A percentile compares a stretch with the other conserved stretches of the same genome.
These are phyloP conservation scores for Coturnix japonica DNA, from an alignment of 2,113 vertebrate genomes.

Conservation along the genomic window DNA sequence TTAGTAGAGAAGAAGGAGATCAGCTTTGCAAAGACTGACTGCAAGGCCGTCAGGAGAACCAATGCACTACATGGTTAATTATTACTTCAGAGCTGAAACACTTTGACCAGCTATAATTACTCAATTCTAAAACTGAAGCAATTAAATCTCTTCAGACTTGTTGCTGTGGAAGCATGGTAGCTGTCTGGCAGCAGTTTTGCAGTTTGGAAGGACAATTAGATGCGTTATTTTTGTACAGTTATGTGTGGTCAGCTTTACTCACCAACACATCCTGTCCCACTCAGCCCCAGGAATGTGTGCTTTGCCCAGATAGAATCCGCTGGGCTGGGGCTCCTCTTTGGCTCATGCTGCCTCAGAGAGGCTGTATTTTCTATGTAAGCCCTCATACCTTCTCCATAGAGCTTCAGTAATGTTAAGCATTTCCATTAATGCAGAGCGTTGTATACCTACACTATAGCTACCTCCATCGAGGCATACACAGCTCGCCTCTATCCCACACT, in stretches of 20 bases:
- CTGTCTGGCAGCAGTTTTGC: background rate
- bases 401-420: background rate
- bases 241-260: rapidly evolving
- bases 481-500: background rate
- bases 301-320: background rate
- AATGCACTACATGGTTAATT: conserved; percentile 28
- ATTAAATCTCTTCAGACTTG: background rate
- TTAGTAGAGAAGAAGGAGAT: background rate
- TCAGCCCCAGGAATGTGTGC: background rate
- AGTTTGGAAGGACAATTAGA: background rate
- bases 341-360: background rate
- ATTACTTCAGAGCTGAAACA: background rate
- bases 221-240: background rate
- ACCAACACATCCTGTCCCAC: rapidly evolving
- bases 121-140: conserved; percentile 26
- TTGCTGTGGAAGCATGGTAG: background rate
- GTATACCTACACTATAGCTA: background rate
- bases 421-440: background rate
- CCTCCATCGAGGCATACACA: conserved; percentile 15
- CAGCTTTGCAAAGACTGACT: background rate
- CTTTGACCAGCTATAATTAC: conserved; percentile 20
- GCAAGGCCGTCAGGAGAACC: background rate
- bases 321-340: background rate
- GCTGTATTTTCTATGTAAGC: background rate
- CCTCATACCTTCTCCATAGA: background rate